phyloP scores from a whole-genome alignment of 2,113 vertebrate species.

The Microtus montanus region DNA sequence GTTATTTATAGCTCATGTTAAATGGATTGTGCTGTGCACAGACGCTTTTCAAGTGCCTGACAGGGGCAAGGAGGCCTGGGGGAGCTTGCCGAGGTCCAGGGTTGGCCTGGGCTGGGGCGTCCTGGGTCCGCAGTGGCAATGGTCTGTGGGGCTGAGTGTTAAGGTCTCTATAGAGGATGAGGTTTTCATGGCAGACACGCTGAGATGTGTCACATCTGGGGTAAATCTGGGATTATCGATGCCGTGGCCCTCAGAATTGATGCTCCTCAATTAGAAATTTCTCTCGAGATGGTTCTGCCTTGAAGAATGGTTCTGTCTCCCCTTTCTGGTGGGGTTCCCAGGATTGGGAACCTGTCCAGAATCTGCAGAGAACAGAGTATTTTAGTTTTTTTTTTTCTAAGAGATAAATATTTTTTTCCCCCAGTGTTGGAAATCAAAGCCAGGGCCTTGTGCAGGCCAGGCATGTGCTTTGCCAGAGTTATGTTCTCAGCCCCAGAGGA shows the following conservation, averaged over 20 bases:
- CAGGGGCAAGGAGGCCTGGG: neutral
- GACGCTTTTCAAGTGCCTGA: neutral
- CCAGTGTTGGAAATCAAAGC: neutral
- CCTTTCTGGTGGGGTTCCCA: neutral
- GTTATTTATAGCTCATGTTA: slow-evolving; percentile 6
- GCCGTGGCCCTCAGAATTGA: neutral
- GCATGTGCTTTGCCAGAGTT: neutral
- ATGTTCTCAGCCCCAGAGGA: neutral
- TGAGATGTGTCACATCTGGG: neutral
- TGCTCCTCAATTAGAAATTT: neutral
- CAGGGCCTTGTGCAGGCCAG: neutral
- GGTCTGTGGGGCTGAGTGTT: neutral
- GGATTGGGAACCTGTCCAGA: neutral
- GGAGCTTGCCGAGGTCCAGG: neutral
- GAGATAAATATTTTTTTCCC: neutral
- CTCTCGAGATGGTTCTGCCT: neutral
- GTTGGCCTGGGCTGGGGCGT: neutral
- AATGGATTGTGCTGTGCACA: neutral
- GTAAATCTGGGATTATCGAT: neutral
- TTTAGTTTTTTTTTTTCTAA: neutral
- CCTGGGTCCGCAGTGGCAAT: neutral
- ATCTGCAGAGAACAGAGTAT: neutral
- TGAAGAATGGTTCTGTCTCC: neutral
- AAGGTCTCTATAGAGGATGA: neutral
- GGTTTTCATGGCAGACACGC: neutral